A percentile compares a stretch with the other conserved stretches of the same genome.
phyloP scores from a whole-genome alignment of 1,140 invertebrate species.

The Diplogasteroides magnus region DNA sequence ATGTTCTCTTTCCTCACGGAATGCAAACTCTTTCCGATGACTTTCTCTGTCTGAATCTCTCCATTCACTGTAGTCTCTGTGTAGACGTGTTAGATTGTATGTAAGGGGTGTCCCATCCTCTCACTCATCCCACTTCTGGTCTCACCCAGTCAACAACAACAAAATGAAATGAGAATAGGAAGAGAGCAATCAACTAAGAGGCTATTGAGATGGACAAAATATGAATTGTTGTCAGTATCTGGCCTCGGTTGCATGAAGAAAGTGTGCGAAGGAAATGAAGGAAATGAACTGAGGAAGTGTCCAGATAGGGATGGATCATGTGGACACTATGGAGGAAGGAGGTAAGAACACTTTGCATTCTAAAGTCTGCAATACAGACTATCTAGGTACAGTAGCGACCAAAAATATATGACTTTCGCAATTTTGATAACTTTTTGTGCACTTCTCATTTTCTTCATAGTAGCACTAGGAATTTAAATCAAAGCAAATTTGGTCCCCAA shows the following conservation, averaged over 20 bases:
- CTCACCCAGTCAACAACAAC: no score
- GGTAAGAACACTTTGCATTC: conserved; percentile 12
- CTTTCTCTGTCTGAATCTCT: no score
- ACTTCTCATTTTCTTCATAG: background rate
- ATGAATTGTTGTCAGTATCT: no score
- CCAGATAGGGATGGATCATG: conserved; percentile 32
- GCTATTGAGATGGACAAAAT: no score
- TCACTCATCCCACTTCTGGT: no score
- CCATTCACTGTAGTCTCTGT: no score
- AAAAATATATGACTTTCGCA: conserved; percentile 15
- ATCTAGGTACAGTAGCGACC: background rate
- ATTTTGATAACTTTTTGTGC: conserved; percentile 11
- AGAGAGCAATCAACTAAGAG: no score
- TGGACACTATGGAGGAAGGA: conserved; percentile 23
- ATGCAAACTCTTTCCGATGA: no score
- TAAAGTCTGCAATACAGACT: background rate
- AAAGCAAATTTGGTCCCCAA: background rate
- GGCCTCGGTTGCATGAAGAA: conserved; percentile 32
- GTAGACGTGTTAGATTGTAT: no score
- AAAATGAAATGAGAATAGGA: no score
- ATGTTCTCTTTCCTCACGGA: no score
- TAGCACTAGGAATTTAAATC: conserved; percentile 7
- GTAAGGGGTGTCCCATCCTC: no score
- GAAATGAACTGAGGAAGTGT: conserved; percentile 22
- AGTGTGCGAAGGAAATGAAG: conserved; percentile 23